Base-by-base conservation (phyloP, 2,113 vertebrate genomes). In the Climacteris rufus region DNA sequence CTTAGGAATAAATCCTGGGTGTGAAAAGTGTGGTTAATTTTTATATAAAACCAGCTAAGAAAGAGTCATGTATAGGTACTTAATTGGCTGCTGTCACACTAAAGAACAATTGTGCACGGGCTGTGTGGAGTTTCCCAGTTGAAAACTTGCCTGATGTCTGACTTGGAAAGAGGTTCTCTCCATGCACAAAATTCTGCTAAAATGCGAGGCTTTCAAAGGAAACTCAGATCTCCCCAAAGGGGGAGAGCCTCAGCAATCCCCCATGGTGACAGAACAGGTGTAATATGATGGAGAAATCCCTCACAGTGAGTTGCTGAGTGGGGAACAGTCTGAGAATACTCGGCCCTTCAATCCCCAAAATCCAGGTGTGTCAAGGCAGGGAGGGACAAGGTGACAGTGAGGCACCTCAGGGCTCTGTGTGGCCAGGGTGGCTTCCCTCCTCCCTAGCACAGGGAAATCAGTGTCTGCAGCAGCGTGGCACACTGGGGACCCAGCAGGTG, bases 401-500 rank as follows among this genome's bases (percentile, higher is more conserved):
- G 95, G 95, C 97, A 93, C 66, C 95, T 92, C 72, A 61, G 94
- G 83, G 76, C 49, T 45, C 25, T 0, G 11, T 44, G 39, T 27
- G 39, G 68, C 57, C 35, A 4, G 19, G 14, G 27, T 23, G 57
- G 9, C 35, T 89, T 47, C 49, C 18, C 33, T 23, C 61, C 68
- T 44, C 47, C 47, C 69, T 9, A 12, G 61, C 69, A 1, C 2
- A 54, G 31, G 35, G 39, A 20, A 28, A 45, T 21, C 28, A 6
- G 0, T 6, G 22, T 19, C 68, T 57, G 59, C 72, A 45, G 90
- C 42, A 6, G 5, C 10, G 50, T 5, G 39, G 45, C 33, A 2
- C 0, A 0, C 0, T 3, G 16, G 35, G 45, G n/a, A 28, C n/a
- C 6, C 63, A 27, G 2, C 44, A 37, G 72, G 72, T 37, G 63